Base-by-base conservation (phyloP, 1,140 invertebrate species). In the Formica selysi region DNA sequence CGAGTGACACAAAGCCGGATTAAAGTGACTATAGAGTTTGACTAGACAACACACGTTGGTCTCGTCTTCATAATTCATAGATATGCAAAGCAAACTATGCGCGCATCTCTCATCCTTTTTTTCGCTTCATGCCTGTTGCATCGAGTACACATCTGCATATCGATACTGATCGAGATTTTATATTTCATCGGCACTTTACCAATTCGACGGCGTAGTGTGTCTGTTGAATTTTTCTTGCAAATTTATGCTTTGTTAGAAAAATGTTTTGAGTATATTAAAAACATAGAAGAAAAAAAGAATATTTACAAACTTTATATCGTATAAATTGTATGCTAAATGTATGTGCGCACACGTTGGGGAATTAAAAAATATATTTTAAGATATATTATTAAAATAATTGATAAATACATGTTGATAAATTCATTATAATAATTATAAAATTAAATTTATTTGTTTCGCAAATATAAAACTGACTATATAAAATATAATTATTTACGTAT, bases 1-100 rank as follows among this genome's bases (percentile, higher is more conserved):
- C 64, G 64, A 80, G 78, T 80, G 78, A 80, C 78, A 80, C 64
- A 80, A 80, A 80, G 78, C 78, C 64, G 78, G 78, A 80, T 80
- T 80, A 80, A 80, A 80, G 78, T 68, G 48, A 80, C 62, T 44
- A 38, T 80, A 80, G 48, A 70, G 48, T 68, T 57, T 65, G 67
- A 80, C 78, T 80, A 80, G 78, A 70, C 64, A 48, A 80, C 68
- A 68, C 41, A 70, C 36, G 36, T 80, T 48, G 48, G 36, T 22
- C 64, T 80, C 78, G 78, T 80, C 78, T 80, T 80, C 78, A 70
- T 80, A 80, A 80, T 70, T 80, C 78, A 80, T 80, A 80, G 65
- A 44, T 80, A 80, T 80, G 78, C 78, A 80, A 80, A 80, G 64
- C 78, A 80, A 80, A 70, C 78, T 80, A 70, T 68, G 78, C 76